Percentiles rank a stretch among this genome's conserved stretches.
These are phyloP conservation scores for Alethe diademata DNA, from an alignment of 2,113 vertebrate species.

Conservation along the genomic window DNA sequence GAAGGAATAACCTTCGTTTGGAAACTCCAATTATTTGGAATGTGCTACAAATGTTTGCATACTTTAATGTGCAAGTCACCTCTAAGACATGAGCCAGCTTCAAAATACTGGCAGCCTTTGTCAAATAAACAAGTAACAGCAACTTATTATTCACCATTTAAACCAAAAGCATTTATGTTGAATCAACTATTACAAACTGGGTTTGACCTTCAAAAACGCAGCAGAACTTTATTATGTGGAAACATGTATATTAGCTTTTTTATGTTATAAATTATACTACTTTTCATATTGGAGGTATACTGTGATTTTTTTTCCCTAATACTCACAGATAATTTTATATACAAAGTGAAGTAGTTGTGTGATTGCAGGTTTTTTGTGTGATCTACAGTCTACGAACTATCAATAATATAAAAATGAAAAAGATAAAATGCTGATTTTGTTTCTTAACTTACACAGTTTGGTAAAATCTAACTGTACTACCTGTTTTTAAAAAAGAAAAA, in stretches of 20 bases:
- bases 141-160: background rate
- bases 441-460: background rate
- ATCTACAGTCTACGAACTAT: background rate
- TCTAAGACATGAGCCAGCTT: background rate
- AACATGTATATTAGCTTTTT: background rate
- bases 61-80: background rate
- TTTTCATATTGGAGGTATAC: background rate
- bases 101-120: background rate
- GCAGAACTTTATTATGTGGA: background rate
- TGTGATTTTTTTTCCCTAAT: background rate
- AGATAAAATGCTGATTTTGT: background rate
- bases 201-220: background rate
- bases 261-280: background rate
- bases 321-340: background rate
- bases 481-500: background rate
- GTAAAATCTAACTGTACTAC: background rate
- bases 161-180: background rate
- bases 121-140: background rate
- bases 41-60: background rate
- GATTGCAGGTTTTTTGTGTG: rapidly evolving
- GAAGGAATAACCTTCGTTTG: background rate
- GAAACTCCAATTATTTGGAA: background rate
- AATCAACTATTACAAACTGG: background rate
- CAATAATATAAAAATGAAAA: background rate
- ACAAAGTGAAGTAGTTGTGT: background rate